Evolutionary conservation across 2,888 invertebrate species (phyloP).

Genomic region (Leptarthrus brevirostris): DNA sequence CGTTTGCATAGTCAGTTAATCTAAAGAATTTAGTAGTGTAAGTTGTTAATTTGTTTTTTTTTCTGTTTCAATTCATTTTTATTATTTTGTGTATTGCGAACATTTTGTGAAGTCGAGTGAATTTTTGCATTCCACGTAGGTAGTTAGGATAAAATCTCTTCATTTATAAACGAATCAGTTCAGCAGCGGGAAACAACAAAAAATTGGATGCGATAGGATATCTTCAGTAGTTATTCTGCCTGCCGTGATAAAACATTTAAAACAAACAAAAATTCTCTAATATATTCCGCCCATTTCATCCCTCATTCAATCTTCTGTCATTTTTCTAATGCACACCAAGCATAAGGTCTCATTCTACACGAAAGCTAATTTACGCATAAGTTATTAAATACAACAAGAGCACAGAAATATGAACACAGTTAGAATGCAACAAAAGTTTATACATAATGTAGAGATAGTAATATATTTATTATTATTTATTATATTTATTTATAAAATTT

Average conservation of each 20-base stretch:
- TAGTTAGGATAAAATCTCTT: constrained; percentile 37
- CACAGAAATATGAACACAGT: constrained; percentile 37
- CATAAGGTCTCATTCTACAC: neutral
- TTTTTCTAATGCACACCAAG: neutral
- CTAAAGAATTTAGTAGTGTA: constrained; percentile 46
- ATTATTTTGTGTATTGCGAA: constrained; percentile 15
- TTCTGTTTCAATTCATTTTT: neutral
- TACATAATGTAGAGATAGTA: constrained; percentile 4
- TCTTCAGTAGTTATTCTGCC: neutral
- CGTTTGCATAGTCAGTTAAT: constrained; percentile 62
- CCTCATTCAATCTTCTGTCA: neutral
- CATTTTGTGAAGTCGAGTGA: constrained; percentile 36
- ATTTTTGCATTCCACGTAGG: constrained; percentile 45
- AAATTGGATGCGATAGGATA: constrained; percentile 8
- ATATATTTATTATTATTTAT: too few species aligned
- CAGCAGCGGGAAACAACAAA: constrained; percentile 30
- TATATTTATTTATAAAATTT: too few species aligned
- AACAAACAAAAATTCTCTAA: constrained; percentile 23
- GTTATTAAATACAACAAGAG: constrained; percentile 10
- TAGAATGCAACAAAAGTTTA: constrained; percentile 43
- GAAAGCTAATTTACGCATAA: constrained; percentile 4
- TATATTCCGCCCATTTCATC: constrained; percentile 22
- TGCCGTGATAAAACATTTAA: constrained; percentile 18
- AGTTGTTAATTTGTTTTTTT: constrained; percentile 19
- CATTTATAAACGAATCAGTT: neutral